A percentile compares a stretch with the other conserved stretches of the same genome.
Evolutionary conservation across 2,797 vertebrate genomes (phyloP).

Genomic region (Telmatherina bonti): DNA sequence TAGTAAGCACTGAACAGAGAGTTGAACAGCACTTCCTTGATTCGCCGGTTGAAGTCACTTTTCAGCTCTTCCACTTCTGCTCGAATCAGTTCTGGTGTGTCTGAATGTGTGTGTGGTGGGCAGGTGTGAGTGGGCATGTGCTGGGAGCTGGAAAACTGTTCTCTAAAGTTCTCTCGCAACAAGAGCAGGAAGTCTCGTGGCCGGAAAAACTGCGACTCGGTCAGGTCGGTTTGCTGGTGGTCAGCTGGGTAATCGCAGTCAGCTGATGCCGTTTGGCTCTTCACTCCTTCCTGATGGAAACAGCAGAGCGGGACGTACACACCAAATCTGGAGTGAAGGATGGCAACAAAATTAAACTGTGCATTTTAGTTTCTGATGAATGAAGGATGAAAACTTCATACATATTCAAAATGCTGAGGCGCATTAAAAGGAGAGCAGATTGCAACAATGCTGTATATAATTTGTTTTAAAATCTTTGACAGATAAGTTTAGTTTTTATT

Average conservation of each 20-base stretch:
- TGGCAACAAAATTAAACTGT: background rate
- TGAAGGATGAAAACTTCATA: conserved; percentile 3
- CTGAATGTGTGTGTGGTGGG: conserved; percentile 81
- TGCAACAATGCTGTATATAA: background rate
- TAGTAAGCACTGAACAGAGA: conserved; percentile 99
- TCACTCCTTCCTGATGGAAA: conserved; percentile 95
- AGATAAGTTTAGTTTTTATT: background rate
- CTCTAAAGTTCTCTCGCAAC: conserved; percentile 91
- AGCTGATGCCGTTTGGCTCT: conserved; percentile 81
- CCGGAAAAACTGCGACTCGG: conserved; percentile 86
- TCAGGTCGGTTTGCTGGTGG: conserved; percentile 85
- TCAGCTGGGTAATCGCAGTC: conserved; percentile 88
- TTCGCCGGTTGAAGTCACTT: conserved; percentile 97
- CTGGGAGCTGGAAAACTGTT: conserved; percentile 91
- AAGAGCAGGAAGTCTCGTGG: conserved; percentile 94
- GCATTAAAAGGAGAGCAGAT: background rate
- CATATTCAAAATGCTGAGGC: conserved; percentile 16
- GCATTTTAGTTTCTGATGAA: conserved; percentile 20
- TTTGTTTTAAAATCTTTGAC: background rate
- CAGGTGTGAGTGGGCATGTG: conserved; percentile 95
- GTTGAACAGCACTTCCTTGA: conserved; percentile 99
- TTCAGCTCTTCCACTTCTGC: conserved; percentile 97
- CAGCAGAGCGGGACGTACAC: conserved; percentile 98
- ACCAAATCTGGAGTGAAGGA: conserved; percentile 86
- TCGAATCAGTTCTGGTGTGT: conserved; percentile 95